Percentiles rank a stretch among this genome's conserved stretches.
These are phyloP conservation scores for Tethya wilhelma DNA, from an alignment of 37 sponge, comb jelly and placozoan species.

Conservation along the genomic window DNA sequence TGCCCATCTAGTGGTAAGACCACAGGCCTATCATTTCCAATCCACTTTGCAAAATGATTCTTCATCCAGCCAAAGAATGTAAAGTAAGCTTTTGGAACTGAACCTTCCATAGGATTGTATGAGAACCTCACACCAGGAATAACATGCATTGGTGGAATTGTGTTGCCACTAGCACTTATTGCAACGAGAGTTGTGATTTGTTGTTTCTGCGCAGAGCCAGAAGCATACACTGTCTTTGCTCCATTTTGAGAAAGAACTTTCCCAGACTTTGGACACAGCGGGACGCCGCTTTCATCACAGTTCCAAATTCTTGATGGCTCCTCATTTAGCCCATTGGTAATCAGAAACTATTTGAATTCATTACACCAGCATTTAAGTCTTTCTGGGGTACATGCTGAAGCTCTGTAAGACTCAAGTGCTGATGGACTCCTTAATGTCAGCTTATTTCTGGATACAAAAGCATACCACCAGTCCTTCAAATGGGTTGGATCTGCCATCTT, in stretches of 20 bases:
- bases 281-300: constrained; percentile 42
- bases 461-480: constrained; percentile 60
- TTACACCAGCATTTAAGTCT: constrained; percentile 13
- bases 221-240: constrained; percentile 9
- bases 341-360: constrained; percentile 5
- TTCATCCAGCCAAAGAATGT: constrained; percentile 50
- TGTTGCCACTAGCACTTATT: constrained; percentile 23
- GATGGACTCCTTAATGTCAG: constrained; percentile 1
- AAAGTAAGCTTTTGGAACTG: constrained; percentile 48
- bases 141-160: constrained; percentile 59
- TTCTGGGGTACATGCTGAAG: constrained; percentile 33
- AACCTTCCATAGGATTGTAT: constrained; percentile 48
- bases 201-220: not conserved
- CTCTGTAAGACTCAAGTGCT: constrained; percentile 1
- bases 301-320: constrained; percentile 41
- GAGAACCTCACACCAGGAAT: constrained; percentile 38
- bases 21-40: constrained; percentile 22
- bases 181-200: constrained; percentile 52
- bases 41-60: constrained; percentile 29
- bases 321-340: not conserved
- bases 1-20: constrained; percentile 53
- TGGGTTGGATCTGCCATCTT: constrained; percentile 33
- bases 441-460: constrained; percentile 5
- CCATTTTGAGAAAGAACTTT: constrained; percentile 4
- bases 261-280: constrained; percentile 31